Evolutionary conservation across 2,113 vertebrate genomes (phyloP), one percentile per base, ranked within the genome.

Genomic region (Neogobius melanostomus): DNA sequence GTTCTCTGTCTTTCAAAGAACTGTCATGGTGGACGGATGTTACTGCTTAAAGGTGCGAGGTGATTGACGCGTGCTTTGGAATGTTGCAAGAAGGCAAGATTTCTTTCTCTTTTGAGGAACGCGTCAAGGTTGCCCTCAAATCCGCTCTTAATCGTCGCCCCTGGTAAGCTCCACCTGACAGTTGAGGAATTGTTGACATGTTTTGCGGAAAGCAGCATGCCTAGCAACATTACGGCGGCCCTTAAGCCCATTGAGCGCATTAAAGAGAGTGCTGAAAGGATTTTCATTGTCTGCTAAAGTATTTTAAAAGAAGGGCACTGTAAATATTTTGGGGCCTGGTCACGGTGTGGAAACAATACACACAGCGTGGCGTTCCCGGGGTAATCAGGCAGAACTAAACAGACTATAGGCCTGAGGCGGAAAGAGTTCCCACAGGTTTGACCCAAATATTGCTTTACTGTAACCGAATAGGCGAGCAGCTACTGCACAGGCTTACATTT

Each of bases 281-380:
- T 89, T 89, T 85, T 84, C 88, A 92, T 90, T 90, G 87, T 87
- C 87, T 91, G 89, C 56, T 70, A 87, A 92, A 88, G 86, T 92
- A 88, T 92, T 92, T 91, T 90, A 59, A 59, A 42, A 28, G 3
- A 3, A 28, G 90, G 88, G 85, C 86, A 87, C 79, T 86, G 90
- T 86, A 91, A 91, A 92, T 91, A 91, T 92, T 92, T 92, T 85
- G 83, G 89, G 89, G 84, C 84, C 85, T 76, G 91, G 87, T 89
- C 87, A 87, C 78, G 88, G 88, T 68, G 88, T 87, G 75, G 90
- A 92, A 92, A 91, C 85, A 91, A 90, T 87, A 88, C 82, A 88
- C 69, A 77, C 75, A 85, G 81, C 89, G 84, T 69, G 81, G 87
- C 82, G 83, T 91, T 90, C 91, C 87, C 64, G 71, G 74, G 80